Base-by-base conservation (phyloP, 2,888 invertebrate genomes). In the Morpho helenor region DNA sequence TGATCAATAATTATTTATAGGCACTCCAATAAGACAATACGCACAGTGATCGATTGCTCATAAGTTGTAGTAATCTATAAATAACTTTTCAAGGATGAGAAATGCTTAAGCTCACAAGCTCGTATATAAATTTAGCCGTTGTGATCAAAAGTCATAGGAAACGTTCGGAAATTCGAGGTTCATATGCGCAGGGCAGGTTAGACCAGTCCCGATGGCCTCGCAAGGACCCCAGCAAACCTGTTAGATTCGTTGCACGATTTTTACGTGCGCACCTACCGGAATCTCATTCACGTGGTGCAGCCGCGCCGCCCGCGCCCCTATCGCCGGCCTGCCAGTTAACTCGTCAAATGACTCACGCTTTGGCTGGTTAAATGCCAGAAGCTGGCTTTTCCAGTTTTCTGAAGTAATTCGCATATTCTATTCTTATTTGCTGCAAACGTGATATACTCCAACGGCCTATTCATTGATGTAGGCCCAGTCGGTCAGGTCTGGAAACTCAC, bases 171-270 rank as follows among this genome's bases (percentile, higher is more conserved):
- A 87, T 88, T 88, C 78, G 87, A 83, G 84, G 87, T 84, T 87
- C 82, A 80, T 82, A 76, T 78, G 80, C 81, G 81, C 86, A 82
- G 84, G 88, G 90, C 90, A 88, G 89, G 89, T 90, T 90, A 90
- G 89, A 90, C 90, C 89, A 88, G 90, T 90, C 90, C 89, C 87
- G 81, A 73, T 83, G 89, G 87, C 89, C 88, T 89, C 87, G 82
- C 87, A 88, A 89, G 89, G 89, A 89, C 87, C 86, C 84, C 88
- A 84, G 85, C 80, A 89, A 90, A 90, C 90, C 90, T 89, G 90
- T 90, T 89, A 89, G 90, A 90, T 90, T 89, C 84, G 88, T 89
- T 88, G 89, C 88, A 88, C 88, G 90, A 90, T 90, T 90, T 90
- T 90, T 90, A 90, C 88, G 89, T 89, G 87, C 84, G 87, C 87